These are phyloP conservation scores for Enteromius fasciolatus DNA, from an alignment of 2,797 vertebrate genomes.

Conservation along the genomic window DNA sequence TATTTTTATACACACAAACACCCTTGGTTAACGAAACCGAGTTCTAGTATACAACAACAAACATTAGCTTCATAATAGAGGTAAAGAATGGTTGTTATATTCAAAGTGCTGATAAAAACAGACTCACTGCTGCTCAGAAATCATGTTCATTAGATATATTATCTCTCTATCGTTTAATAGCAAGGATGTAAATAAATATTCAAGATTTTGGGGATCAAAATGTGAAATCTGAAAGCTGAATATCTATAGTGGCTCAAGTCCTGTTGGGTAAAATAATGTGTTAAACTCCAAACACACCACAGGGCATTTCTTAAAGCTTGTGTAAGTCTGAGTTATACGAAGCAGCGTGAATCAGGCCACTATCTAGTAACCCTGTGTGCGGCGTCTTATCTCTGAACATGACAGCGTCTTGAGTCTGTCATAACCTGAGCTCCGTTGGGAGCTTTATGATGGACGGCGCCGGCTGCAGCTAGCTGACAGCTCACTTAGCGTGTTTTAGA, in stretches of 20 bases:
- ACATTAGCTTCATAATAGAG: neutral
- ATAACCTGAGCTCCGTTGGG: slow-evolving; percentile 25
- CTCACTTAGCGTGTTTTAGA: slow-evolving; percentile 58
- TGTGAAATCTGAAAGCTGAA: neutral
- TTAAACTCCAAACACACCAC: neutral
- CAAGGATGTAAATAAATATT: neutral
- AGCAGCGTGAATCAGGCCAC: neutral
- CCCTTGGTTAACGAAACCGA: neutral
- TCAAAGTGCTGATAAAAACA: no score
- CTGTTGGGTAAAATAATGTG: slow-evolving; percentile 2
- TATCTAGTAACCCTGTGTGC: slow-evolving; percentile 9
- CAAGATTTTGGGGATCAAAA: neutral
- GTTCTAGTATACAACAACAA: neutral
- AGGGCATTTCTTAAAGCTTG: neutral
- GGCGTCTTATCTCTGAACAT: slow-evolving; percentile 19
- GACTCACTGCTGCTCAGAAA: neutral
- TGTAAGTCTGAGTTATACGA: neutral
- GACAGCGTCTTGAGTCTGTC: slow-evolving; percentile 31
- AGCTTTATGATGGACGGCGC: slow-evolving; percentile 22
- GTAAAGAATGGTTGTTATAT: neutral
- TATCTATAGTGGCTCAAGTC: neutral
- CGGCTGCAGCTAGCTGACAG: slow-evolving; percentile 34
- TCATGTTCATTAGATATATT: neutral
- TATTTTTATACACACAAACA: neutral
- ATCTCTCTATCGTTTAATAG: neutral